A percentile compares a stretch with the other conserved stretches of the same genome.
These are phyloP conservation scores for Brachyopa scutellaris DNA, from an alignment of 2,888 invertebrate species.

Conservation along the genomic window DNA sequence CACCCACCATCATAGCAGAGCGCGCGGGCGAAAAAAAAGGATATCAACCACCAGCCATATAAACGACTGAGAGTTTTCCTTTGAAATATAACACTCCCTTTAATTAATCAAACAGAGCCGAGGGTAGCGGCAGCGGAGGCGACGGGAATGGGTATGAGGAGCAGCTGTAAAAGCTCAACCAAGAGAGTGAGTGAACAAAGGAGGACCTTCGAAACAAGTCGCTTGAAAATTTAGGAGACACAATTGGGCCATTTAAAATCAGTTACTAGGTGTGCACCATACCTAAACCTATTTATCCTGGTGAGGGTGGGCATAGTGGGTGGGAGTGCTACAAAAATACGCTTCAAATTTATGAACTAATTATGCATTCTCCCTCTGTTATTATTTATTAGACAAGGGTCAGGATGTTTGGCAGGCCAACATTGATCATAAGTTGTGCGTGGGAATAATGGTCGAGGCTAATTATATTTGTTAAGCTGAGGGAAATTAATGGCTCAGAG, in stretches of 20 bases:
- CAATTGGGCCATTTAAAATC: constrained; percentile 45
- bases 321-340: constrained; percentile 4
- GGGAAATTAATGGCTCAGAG: constrained; percentile 43
- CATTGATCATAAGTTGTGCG: constrained; percentile 61
- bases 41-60: not conserved
- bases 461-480: constrained; percentile 54
- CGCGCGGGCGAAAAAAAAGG: not conserved
- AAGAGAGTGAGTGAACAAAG: not conserved
- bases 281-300: constrained; percentile 2
- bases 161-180: constrained; percentile 29
- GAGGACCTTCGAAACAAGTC: constrained; percentile 5
- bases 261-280: constrained; percentile 33
- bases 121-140: not conserved
- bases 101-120: constrained; percentile 42
- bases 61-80: constrained; percentile 22
- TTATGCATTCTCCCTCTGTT: constrained; percentile 55
- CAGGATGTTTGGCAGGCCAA: constrained; percentile 51
- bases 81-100: constrained; percentile 55
- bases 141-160: not conserved
- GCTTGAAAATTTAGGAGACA: not conserved
- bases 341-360: constrained; percentile 61
- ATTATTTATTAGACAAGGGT: constrained; percentile 63
- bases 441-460: constrained; percentile 48
- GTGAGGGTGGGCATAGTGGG: not conserved
- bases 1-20: not conserved